A percentile compares a stretch with the other conserved stretches of the same genome.
These are phyloP conservation scores for Asbolus verrucosus DNA, from an alignment of 1,140 invertebrate species.

Conservation along the genomic window DNA sequence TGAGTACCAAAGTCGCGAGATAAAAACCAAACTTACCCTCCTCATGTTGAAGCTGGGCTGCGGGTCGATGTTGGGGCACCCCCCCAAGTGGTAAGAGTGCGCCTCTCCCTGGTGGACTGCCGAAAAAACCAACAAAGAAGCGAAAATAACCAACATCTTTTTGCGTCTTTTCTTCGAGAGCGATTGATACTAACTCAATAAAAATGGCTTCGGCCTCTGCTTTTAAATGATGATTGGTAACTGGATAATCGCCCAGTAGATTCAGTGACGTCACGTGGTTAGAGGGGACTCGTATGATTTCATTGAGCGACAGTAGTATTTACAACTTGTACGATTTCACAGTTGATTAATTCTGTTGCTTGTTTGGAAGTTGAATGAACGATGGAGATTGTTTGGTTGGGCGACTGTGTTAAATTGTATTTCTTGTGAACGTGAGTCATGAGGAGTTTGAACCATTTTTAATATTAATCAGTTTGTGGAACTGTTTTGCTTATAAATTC, in stretches of 20 bases:
- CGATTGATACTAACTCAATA: neutral
- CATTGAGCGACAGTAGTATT: constrained; percentile 6
- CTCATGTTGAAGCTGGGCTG: constrained; percentile 78
- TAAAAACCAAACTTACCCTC: constrained; percentile 68
- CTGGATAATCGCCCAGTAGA: constrained; percentile 2
- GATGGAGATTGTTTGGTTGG: neutral
- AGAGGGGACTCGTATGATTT: neutral
- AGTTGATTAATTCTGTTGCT: constrained; percentile 19
- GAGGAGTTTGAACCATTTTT: constrained; percentile 10
- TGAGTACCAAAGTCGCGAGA: neutral
- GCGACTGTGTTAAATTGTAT: neutral
- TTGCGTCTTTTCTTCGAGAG: neutral
- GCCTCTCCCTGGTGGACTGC: neutral
- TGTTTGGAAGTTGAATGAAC: neutral
- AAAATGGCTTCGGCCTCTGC: neutral
- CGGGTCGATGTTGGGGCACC: constrained; percentile 79
- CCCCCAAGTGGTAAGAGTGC: constrained; percentile 80
- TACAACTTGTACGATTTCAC: constrained; percentile 36
- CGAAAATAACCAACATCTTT: neutral
- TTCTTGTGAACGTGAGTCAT: constrained; percentile 15
- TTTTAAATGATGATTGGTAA: constrained; percentile 20
- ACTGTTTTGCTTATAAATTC: too few species aligned
- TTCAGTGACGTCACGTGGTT: neutral
- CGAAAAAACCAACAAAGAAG: neutral
- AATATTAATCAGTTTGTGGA: constrained; percentile 24